A percentile compares a stretch with the other conserved stretches of the same genome.
These are phyloP conservation scores for Microplitis demolitor DNA, from an alignment of 1,140 invertebrate species.

Conservation along the genomic window DNA sequence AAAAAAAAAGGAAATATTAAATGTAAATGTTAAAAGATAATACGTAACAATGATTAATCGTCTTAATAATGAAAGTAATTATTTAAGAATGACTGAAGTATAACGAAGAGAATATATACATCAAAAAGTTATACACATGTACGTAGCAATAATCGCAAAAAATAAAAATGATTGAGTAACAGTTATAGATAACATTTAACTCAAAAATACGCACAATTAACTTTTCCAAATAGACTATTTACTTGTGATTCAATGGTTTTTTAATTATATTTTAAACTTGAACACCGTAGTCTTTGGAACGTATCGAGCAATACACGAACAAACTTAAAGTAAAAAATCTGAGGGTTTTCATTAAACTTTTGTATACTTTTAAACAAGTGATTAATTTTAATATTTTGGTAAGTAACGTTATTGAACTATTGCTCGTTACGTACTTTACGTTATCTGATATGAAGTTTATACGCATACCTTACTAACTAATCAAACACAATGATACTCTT, in stretches of 20 bases:
- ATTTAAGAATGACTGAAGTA: conserved; percentile 1
- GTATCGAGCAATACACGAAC: neutral
- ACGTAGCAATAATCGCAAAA: neutral
- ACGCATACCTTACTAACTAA: neutral
- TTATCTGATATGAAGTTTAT: conserved; percentile 12
- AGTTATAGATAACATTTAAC: neutral
- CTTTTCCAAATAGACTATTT: neutral
- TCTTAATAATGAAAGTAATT: neutral
- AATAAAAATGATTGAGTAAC: neutral
- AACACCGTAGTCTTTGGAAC: conserved; percentile 16
- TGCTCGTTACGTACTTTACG: conserved; percentile 11
- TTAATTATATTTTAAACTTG: neutral
- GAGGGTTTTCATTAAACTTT: neutral
- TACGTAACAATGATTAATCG: neutral
- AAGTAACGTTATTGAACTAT: neutral
- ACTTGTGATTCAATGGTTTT: neutral
- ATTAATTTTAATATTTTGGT: neutral
- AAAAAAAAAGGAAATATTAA: neutral
- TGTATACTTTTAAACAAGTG: neutral
- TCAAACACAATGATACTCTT: conserved; percentile 1
- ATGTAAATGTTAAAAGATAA: neutral
- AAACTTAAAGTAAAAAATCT: neutral
- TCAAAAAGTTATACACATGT: neutral
- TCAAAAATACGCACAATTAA: neutral
- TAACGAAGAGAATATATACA: conserved; percentile 15